phyloP scores from a whole-genome alignment of 2,113 vertebrate genomes.

The Dipodomys spectabilis region DNA sequence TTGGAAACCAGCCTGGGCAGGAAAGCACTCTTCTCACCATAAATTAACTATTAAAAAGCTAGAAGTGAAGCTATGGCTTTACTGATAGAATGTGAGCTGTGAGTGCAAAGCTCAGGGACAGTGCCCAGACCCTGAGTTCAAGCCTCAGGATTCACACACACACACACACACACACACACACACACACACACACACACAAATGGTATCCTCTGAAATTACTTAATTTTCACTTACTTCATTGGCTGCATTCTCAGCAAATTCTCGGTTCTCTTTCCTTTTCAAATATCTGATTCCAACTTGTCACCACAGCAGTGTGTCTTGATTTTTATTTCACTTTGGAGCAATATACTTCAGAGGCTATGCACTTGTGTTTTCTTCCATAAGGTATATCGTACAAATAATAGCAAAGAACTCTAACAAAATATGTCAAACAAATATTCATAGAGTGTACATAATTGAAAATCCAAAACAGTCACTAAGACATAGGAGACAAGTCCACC shows the following conservation, averaged over 20 bases:
- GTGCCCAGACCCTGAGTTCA: too few relatives aligned
- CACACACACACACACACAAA: too few relatives aligned
- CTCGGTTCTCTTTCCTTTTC: slow-evolving; percentile 17
- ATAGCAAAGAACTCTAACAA: background rate
- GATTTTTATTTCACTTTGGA: slow-evolving; percentile 59
- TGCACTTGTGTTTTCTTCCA: background rate
- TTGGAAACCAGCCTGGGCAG: too few relatives aligned
- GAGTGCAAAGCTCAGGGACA: too few relatives aligned
- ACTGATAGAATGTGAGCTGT: too few relatives aligned
- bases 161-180: too few relatives aligned
- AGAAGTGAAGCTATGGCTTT: too few relatives aligned
- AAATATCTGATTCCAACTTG: slow-evolving; percentile 57
- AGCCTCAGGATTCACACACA: too few relatives aligned
- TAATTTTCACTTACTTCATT: slow-evolving; percentile 34
- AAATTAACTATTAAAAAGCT: too few relatives aligned
- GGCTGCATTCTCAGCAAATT: slow-evolving; percentile 47
- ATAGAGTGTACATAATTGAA: background rate
- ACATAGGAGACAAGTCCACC: background rate
- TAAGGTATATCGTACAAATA: slow-evolving; percentile 6
- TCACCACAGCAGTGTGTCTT: slow-evolving; percentile 16
- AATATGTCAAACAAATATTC: background rate
- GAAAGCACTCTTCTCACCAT: too few relatives aligned
- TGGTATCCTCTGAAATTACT: background rate
- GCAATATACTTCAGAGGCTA: slow-evolving; percentile 10
- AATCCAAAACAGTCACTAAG: background rate